Percentiles rank a stretch among this genome's conserved stretches.
phyloP scores from a whole-genome alignment of 1,140 invertebrate genomes.

The Calliphora vicina region DNA sequence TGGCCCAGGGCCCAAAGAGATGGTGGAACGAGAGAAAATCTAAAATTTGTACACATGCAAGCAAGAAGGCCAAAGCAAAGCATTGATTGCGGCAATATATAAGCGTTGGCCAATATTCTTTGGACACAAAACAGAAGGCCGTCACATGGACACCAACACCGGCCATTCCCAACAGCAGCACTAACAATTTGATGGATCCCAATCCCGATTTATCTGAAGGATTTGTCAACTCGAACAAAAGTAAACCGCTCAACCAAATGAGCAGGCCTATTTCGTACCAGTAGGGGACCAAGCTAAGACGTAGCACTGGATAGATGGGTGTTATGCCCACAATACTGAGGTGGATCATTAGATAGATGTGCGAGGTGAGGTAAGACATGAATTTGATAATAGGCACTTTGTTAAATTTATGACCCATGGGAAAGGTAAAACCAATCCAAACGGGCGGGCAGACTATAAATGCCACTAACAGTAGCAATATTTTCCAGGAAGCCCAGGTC shows the following conservation, averaged over 20 bases:
- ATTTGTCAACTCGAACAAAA: constrained; percentile 96
- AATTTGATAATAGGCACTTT: constrained; percentile 98
- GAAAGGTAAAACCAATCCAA: constrained; percentile 96
- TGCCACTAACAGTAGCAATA: constrained; percentile 87
- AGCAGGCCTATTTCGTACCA: constrained; percentile 97
- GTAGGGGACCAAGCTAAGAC: constrained; percentile 77
- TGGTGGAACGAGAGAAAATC: constrained; percentile 98
- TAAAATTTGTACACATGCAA: constrained; percentile 96
- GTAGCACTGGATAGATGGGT: constrained; percentile 83
- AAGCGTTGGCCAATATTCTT: constrained; percentile 79
- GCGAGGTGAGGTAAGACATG: constrained; percentile 98
- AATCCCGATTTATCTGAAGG: constrained; percentile 94
- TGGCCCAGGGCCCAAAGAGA: constrained; percentile 97
- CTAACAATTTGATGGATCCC: constrained; percentile 91
- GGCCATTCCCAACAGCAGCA: constrained; percentile 90
- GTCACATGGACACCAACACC: constrained; percentile 90
- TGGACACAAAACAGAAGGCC: constrained; percentile 75
- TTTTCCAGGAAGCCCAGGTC: constrained; percentile 95
- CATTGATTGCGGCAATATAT: constrained; percentile 96
- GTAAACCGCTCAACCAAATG: constrained; percentile 93
- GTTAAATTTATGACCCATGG: constrained; percentile 93
- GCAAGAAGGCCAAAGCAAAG: constrained; percentile 90
- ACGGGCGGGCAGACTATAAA: constrained; percentile 94
- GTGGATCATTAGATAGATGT: constrained; percentile 95
- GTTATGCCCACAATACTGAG: constrained; percentile 90